Base-by-base conservation (phyloP, 2,113 vertebrate genomes). In the Mus pahari region DNA sequence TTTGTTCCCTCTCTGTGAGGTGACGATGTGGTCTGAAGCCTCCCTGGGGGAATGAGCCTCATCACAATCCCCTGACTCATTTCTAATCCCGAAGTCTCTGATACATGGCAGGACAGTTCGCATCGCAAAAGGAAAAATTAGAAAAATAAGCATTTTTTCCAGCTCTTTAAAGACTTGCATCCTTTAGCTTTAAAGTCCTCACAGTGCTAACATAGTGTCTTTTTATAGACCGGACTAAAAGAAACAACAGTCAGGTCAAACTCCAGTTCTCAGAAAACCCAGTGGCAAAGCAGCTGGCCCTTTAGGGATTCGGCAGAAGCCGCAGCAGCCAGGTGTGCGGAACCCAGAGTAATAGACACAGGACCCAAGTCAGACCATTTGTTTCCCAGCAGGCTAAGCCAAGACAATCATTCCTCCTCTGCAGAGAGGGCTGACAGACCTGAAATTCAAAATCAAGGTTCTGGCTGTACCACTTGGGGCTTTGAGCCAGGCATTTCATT, bases 261-360 rank as follows among this genome's bases (percentile, higher is more conserved):
- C 28, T 45, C 7, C 48, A 48, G 9, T 9, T 26, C 50, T 22
- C 26, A 50, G 75, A 68, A 39, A 77, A 42, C 24, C 39, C 53
- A 31, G 2, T 13, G n/a, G 42, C 70, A 55, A n/a, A 17, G 20
- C 4, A 0, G 20, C 3, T 0, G 60, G 55, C 36, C 36, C 4
- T 3, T 17, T 3, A 26, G 17, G 7, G 33, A 73, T 26, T 62
- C 58, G 22, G 36, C 36, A 42, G 64, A 87, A 86, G 31, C 58
- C 36, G 2, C 0, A 11, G 10, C 8, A 26, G 79, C 36, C 53
- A 26, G 9, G 0, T 17, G 28, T 22, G 42, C n/a, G 2, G 0
- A 16, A 8, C 3, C 31, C 45, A 31, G 3, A 0, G n/a, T 6
- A 2, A 28, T 0, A 20, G 9, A 13, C 12, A 0, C 22, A n/a